Conservation (phyloP, 2,888 invertebrate genomes). For the Neoaliturus tenellus region DNA sequence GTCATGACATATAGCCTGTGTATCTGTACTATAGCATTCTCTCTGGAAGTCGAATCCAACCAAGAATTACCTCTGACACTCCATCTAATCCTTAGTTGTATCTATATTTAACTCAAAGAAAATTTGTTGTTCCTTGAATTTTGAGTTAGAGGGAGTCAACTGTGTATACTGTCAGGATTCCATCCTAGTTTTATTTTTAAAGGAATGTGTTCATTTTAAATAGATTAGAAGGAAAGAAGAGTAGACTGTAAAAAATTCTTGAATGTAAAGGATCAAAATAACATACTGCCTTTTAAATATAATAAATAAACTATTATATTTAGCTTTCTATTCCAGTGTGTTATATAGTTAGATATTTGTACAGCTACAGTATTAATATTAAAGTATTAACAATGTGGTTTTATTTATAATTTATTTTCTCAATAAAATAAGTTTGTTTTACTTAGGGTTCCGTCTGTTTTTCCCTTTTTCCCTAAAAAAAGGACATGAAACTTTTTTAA, state of each 20-base stretch:
- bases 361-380: slow-evolving; percentile 53
- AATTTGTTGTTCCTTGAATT: too few species aligned
- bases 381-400: slow-evolving; percentile 53
- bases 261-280: not conserved
- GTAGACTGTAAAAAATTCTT: not conserved
- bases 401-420: slow-evolving; percentile 45
- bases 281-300: not conserved
- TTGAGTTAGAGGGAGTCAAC: too few species aligned
- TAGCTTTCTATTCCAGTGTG: slow-evolving; percentile 41
- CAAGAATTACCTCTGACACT: too few species aligned
- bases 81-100: too few species aligned
- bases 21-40: too few species aligned
- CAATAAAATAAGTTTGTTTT: slow-evolving; percentile 33
- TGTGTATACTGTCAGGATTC: too few species aligned
- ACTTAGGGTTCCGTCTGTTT: not conserved
- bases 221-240: not conserved
- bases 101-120: too few species aligned
- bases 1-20: too few species aligned
- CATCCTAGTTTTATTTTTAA: not conserved
- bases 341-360: slow-evolving; percentile 32
- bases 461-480: too few species aligned
- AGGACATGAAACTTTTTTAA: too few species aligned
- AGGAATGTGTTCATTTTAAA: slow-evolving; percentile 14
- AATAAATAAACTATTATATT: not conserved
- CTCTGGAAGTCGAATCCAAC: too few species aligned